Conservation (phyloP, 2,113 vertebrate genomes). For the Brevimyrus niger region DNA sequence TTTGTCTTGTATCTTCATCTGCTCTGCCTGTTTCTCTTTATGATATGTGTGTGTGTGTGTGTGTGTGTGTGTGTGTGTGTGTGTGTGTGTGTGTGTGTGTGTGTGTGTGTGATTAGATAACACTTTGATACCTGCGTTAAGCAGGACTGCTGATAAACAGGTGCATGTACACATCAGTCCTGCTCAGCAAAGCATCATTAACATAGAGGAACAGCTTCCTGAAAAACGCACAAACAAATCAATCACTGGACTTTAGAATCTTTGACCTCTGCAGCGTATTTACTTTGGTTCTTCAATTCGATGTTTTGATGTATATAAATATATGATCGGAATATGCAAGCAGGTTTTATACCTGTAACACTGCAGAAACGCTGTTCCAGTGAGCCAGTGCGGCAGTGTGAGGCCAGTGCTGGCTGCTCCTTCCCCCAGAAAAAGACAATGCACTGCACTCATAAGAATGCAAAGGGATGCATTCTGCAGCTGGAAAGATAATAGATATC, state of each 20-base stretch:
- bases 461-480: not conserved
- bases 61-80: not conserved
- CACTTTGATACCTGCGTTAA: not conserved
- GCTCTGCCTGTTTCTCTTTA: not conserved
- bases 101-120: not conserved
- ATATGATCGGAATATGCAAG: not conserved
- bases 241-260: not conserved
- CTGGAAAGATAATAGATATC: not conserved
- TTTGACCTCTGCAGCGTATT: not conserved
- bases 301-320: not conserved
- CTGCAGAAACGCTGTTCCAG: not conserved
- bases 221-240: not conserved
- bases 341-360: not conserved
- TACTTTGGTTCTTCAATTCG: not conserved
- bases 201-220: not conserved
- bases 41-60: not conserved
- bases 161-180: not conserved
- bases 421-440: not conserved
- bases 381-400: not conserved
- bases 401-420: not conserved
- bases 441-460: not conserved
- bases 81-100: not conserved
- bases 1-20: not conserved
- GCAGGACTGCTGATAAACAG: not conserved
- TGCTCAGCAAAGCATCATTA: not conserved